Evolutionary conservation across 2,888 invertebrate species (phyloP), one percentile per base, ranked within the genome.

Genomic region (Synergus laeviventris): DNA sequence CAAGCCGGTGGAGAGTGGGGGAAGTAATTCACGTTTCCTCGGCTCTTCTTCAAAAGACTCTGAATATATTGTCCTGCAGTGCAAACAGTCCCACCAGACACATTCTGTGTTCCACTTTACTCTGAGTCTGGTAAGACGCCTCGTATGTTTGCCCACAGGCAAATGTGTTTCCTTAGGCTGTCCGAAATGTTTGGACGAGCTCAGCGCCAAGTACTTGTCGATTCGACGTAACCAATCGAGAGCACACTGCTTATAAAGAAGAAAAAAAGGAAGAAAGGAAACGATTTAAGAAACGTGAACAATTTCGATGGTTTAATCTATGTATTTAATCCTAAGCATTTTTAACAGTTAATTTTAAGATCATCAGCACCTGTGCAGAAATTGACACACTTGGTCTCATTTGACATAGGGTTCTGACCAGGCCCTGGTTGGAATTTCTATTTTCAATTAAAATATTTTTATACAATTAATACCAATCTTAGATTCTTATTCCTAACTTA

Each of bases 161-260:
- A 90, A 90, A 90, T 89, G 89, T 89, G 89, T 90, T 90, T 90
- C 89, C 87, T 89, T 87, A 89, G 87, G 89, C 86, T 84, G 84
- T 86, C 86, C 86, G 84, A 87, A 87, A 89, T 88, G 88, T 89
- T 90, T 89, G 88, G 86, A 86, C 85, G 87, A 79, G 77, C 78
- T 79, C 76, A 78, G 78, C 79, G 80, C 83, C 83, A 82, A 83
- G 83, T 83, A 80, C 80, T 83, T 74, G 78, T 70, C 79, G 80
- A 80, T 81, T 79, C 76, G 76, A 62, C 79, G 79, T 79, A 80
- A 82, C 79, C 81, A 81, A 83, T 82, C 82, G 79, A 82, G 81
- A 78, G 82, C 75, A 75, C 56, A 75, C 56, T 73, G 76, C 80
- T 76, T 82, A n/a, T n/a, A 70, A 81, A 81, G 79, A 78, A 78